phyloP scores from a whole-genome alignment of 2,113 vertebrate genomes.

The Callionymus lyra region DNA sequence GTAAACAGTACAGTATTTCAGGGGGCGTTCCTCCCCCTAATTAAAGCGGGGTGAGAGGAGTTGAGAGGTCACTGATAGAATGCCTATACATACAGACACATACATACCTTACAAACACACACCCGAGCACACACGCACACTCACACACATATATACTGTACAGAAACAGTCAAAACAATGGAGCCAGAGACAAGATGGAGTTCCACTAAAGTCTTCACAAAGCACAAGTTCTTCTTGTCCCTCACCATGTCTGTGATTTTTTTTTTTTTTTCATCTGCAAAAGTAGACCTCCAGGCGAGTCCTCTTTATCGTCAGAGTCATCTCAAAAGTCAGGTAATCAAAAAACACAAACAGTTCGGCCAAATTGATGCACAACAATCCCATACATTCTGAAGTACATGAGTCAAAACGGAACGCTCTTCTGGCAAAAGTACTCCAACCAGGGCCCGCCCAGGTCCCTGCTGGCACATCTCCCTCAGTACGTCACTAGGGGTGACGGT shows the following conservation, averaged over 20 bases:
- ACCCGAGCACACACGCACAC: constrained; percentile 74
- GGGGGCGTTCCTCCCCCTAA: constrained; percentile 58
- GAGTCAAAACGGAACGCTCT: constrained; percentile 59
- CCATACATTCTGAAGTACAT: constrained; percentile 67
- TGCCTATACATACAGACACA: constrained; percentile 83
- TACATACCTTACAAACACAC: constrained; percentile 89
- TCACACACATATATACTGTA: constrained; percentile 80
- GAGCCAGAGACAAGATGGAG: constrained; percentile 59
- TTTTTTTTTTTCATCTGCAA: constrained; percentile 49
- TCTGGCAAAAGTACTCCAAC: constrained; percentile 55
- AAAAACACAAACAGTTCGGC: constrained; percentile 57
- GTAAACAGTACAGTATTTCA: constrained; percentile 89
- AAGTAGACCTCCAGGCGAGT: constrained; percentile 46
- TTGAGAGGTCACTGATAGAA: constrained; percentile 94
- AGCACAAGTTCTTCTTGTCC: constrained; percentile 58
- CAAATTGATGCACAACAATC: constrained; percentile 63
- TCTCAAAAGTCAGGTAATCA: constrained; percentile 59
- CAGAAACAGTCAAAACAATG: constrained; percentile 69
- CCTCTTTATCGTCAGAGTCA: constrained; percentile 57
- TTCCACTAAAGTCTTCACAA: constrained; percentile 64
- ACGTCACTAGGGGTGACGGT: constrained; percentile 31
- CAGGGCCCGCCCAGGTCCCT: constrained; percentile 41
- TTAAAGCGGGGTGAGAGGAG: constrained; percentile 63
- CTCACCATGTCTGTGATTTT: constrained; percentile 50
- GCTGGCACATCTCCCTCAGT: constrained; percentile 44